These are phyloP conservation scores for Lophura nycthemera DNA, from an alignment of 2,113 vertebrate species.

Conservation along the genomic window DNA sequence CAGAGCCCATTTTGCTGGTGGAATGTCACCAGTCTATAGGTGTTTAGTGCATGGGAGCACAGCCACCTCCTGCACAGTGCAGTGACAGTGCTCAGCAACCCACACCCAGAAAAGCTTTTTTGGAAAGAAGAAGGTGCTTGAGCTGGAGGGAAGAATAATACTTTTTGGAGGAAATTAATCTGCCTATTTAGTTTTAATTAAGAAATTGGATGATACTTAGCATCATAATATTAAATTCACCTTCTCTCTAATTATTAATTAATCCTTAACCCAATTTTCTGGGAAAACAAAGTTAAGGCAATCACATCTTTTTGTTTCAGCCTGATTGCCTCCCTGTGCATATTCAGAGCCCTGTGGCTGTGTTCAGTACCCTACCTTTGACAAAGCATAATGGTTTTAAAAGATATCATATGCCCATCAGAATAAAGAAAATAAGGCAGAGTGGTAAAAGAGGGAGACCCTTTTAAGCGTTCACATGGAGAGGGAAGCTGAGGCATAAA, in stretches of 20 bases:
- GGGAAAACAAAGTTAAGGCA: not conserved
- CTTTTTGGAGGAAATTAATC: not conserved
- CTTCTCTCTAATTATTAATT: not conserved
- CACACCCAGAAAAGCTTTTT: not conserved
- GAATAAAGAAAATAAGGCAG: not conserved
- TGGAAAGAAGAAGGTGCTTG: not conserved
- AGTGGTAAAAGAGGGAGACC: not conserved
- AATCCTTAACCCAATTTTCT: not conserved
- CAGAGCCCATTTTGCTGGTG: not conserved
- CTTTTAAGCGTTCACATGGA: not conserved
- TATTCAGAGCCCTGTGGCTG: not conserved
- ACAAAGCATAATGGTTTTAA: not conserved
- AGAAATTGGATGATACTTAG: not conserved
- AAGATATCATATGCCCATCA: not conserved
- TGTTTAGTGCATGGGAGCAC: not conserved
- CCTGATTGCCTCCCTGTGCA: fast-evolving
- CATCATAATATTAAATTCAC: not conserved
- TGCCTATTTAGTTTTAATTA: not conserved
- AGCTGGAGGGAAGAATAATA: fast-evolving
- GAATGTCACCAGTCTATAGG: not conserved
- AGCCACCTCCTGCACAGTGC: not conserved
- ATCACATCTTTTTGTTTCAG: not conserved
- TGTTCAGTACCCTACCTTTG: not conserved
- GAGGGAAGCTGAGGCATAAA: not conserved
- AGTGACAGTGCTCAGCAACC: not conserved